phyloP scores from a whole-genome alignment of 2,113 vertebrate species.

The Nycticryphes semicollaris region DNA sequence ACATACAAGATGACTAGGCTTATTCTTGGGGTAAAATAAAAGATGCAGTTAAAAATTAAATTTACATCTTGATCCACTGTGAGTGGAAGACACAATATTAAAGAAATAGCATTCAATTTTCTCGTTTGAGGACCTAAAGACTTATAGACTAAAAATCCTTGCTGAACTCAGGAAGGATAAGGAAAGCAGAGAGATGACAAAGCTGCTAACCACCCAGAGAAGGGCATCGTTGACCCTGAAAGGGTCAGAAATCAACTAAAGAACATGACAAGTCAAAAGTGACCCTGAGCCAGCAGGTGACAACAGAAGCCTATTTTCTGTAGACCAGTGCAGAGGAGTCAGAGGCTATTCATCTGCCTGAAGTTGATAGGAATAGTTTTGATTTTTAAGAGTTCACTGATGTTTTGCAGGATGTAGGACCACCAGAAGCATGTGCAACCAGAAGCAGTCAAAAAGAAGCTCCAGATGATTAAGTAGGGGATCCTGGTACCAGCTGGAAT shows the following conservation, averaged over 20 bases:
- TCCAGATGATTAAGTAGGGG: background rate
- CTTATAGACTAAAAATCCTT: background rate
- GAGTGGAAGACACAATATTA: background rate
- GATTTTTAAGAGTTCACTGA: background rate
- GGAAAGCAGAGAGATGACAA: background rate
- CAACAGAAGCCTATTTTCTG: background rate
- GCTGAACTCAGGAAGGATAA: background rate
- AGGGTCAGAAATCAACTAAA: background rate
- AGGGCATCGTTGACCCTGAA: background rate
- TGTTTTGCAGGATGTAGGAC: background rate
- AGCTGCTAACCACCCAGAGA: background rate
- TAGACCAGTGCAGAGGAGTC: background rate
- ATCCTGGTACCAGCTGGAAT: background rate
- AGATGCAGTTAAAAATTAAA: background rate
- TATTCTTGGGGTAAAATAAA: background rate
- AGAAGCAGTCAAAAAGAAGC: background rate
- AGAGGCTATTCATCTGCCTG: background rate
- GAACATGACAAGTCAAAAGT: background rate
- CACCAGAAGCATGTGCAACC: background rate
- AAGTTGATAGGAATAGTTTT: background rate
- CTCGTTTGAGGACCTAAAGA: background rate
- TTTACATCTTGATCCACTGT: background rate
- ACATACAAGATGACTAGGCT: background rate
- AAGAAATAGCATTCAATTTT: background rate
- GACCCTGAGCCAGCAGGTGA: background rate